A percentile compares a stretch with the other conserved stretches of the same genome.
These are phyloP conservation scores for Pseudorasbora parva DNA, from an alignment of 2,113 vertebrate genomes.

Conservation along the genomic window DNA sequence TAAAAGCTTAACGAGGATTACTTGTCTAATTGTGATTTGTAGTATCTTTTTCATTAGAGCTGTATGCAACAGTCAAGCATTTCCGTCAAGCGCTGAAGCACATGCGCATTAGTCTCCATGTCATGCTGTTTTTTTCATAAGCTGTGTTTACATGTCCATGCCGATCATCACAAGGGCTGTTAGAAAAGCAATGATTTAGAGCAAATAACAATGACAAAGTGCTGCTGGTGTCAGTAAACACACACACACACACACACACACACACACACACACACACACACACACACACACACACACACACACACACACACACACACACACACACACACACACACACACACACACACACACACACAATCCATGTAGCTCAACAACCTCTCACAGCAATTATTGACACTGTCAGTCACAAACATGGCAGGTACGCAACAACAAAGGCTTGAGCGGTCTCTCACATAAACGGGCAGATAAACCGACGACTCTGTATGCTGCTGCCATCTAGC, in stretches of 20 bases:
- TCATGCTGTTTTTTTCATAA: background rate
- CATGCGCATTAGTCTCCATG: background rate
- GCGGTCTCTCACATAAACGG: constrained; percentile 41
- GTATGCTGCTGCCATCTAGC: constrained; percentile 52
- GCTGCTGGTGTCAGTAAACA: background rate
- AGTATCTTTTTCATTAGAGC: constrained; percentile 10
- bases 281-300: background rate
- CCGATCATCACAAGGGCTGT: background rate
- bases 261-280: no score
- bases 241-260: background rate
- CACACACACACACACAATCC: background rate
- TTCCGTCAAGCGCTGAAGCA: background rate
- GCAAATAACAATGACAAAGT: background rate
- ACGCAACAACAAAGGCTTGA: background rate
- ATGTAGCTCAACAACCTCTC: background rate
- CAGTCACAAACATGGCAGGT: background rate
- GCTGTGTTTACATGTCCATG: background rate
- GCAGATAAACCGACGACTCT: constrained; percentile 46
- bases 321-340: background rate
- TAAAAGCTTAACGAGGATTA: constrained; percentile 4
- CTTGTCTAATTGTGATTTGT: constrained; percentile 4
- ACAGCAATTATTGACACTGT: constrained; percentile 6
- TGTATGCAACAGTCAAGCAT: background rate
- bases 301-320: background rate
- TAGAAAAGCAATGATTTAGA: background rate